Conservation (phyloP, 2,797 vertebrate genomes). For the Poecilia velifera region DNA sequence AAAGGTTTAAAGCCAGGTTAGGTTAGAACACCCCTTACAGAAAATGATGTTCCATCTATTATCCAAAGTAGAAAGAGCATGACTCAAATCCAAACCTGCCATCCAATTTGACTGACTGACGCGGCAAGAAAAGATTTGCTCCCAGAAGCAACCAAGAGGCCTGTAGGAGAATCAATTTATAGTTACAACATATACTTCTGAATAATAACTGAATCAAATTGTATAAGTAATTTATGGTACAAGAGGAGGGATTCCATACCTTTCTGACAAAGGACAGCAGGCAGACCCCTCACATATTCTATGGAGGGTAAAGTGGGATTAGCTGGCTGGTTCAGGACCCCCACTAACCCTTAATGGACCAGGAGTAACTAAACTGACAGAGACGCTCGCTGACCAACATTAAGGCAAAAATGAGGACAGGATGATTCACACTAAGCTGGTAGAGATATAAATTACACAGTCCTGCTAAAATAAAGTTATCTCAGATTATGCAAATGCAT, state of each 20-base stretch:
- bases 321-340: conserved; percentile 59
- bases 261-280: conserved; percentile 20
- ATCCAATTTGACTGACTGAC: background rate
- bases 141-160: background rate
- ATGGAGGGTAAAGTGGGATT: conserved; percentile 77
- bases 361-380: conserved; percentile 68
- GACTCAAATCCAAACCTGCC: background rate
- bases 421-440: conserved; percentile 66
- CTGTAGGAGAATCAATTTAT: background rate
- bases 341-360: conserved; percentile 75
- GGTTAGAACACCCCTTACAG: background rate
- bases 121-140: background rate
- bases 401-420: conserved; percentile 71
- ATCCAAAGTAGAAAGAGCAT: background rate
- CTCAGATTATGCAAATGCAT: conserved; percentile 67
- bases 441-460: conserved; percentile 54
- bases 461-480: conserved; percentile 46
- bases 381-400: conserved; percentile 60
- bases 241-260: conserved; percentile 9
- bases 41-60: background rate
- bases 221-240: background rate
- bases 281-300: conserved; percentile 61
- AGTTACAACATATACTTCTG: background rate
- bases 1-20: background rate
- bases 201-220: background rate